Base-by-base conservation (phyloP, 2,797 vertebrate genomes). In the Lagodon rhomboides region DNA sequence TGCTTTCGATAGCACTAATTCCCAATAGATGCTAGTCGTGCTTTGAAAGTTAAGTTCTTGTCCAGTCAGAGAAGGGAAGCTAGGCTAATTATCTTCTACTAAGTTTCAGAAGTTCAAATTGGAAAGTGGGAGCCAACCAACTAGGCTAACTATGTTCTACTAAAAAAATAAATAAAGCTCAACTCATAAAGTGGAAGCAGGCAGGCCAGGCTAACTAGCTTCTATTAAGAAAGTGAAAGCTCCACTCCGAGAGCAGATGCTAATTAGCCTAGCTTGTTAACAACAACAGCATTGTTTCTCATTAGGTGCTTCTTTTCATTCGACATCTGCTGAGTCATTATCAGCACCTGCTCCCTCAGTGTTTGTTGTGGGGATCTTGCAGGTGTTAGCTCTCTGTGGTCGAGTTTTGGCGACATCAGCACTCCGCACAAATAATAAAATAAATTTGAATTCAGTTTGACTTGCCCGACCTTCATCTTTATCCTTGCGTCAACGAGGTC, bases 381-480 rank as follows among this genome's bases (percentile, higher is more conserved):
- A 34, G 34, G 34, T 50, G 8, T 49, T 20, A 49, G 18, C 8
- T 8, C 8, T 47, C 7, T 17, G 15, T 47, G 46, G 46, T 47
- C 17, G 6, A 47, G 46, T 17, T 47, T 49, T 11, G 12, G 43
- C 4, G 43, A 44, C 43, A 44, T 44, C 13, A 44, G 43, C 43
- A 13, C 43, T 44, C 43, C 43, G n/a, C n/a, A n/a, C n/a, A n/a
- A n/a, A n/a, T n/a, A n/a, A n/a, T n/a, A n/a, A 46, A 9, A 12
- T 34, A 15, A 0, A 51, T 38, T 9, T n/a, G 25, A 30, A 13
- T 47, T 23, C 12, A 50, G 18, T 62, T 43, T 27, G 46, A 55
- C 34, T 68, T 20, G 47, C 23, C 44, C 46, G 72, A 81, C 68
- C 58, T 67, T 63, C 20, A 68, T 65, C 15, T 70, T 77, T 27